Evolutionary conservation across 2,113 vertebrate species (phyloP).

Genomic region (Panthera tigris): DNA sequence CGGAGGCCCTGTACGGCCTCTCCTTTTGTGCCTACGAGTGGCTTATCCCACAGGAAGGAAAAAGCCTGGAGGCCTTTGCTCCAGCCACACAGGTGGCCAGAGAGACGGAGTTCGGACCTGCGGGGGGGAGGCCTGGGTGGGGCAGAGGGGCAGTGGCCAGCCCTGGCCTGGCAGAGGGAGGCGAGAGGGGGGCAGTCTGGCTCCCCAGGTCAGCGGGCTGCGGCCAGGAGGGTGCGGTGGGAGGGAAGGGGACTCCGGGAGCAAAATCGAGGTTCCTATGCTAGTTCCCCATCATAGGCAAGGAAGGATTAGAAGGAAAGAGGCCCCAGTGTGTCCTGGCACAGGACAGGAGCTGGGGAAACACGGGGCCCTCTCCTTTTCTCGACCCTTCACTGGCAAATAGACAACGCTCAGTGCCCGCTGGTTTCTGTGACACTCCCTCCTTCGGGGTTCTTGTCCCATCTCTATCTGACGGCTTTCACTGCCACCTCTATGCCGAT

Average conservation of each 20-base stretch:
- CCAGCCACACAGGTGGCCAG: neutral
- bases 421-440: no score
- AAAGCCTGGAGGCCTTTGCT: neutral
- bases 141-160: no score
- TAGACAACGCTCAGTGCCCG: accelerated
- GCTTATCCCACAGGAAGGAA: neutral
- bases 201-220: neutral
- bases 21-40: accelerated
- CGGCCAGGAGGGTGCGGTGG: accelerated
- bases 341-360: neutral
- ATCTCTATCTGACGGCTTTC: neutral
- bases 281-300: neutral
- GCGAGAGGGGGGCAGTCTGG: neutral
- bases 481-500: no score
- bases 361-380: neutral
- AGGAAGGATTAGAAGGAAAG: neutral
- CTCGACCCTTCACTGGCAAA: neutral
- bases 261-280: neutral
- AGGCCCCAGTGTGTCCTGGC: neutral
- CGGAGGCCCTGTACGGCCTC: neutral
- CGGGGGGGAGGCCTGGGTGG: accelerated
- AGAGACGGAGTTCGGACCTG: neutral
- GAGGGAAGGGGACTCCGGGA: neutral
- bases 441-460: neutral
- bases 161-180: neutral